Evolutionary conservation across 2,797 vertebrate genomes (phyloP).

Genomic region (Pantherophis alleghaniensis): DNA sequence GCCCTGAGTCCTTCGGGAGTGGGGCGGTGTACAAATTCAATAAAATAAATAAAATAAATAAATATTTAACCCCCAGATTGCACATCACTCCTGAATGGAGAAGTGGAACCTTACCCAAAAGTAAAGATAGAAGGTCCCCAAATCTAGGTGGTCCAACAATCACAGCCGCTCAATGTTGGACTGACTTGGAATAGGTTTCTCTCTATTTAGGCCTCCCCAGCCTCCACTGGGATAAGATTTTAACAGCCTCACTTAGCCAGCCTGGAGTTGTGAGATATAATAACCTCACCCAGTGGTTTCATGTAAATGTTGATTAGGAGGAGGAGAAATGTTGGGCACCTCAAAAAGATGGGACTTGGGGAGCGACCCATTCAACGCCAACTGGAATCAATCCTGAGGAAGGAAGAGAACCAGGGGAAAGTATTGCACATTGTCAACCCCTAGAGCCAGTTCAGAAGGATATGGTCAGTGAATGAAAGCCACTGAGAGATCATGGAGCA

Average conservation of each 20-base stretch:
- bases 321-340: background rate
- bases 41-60: too few relatives aligned
- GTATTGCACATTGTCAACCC: background rate
- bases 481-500: background rate
- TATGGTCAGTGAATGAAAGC: background rate
- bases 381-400: background rate
- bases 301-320: background rate
- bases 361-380: background rate
- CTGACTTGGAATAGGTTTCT: background rate
- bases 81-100: background rate
- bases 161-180: background rate
- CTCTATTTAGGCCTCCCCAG: background rate
- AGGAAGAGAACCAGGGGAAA: background rate
- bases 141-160: background rate
- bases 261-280: background rate
- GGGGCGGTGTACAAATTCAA: too few relatives aligned
- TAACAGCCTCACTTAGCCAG: background rate
- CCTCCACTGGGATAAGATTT: background rate
- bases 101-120: background rate
- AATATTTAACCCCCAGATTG: background rate
- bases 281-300: background rate
- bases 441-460: background rate
- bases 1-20: too few relatives aligned
- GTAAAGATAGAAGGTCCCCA: background rate
- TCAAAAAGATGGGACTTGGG: background rate